phyloP scores from a whole-genome alignment of 2,888 invertebrate species.

The Dolomedes plantarius region DNA sequence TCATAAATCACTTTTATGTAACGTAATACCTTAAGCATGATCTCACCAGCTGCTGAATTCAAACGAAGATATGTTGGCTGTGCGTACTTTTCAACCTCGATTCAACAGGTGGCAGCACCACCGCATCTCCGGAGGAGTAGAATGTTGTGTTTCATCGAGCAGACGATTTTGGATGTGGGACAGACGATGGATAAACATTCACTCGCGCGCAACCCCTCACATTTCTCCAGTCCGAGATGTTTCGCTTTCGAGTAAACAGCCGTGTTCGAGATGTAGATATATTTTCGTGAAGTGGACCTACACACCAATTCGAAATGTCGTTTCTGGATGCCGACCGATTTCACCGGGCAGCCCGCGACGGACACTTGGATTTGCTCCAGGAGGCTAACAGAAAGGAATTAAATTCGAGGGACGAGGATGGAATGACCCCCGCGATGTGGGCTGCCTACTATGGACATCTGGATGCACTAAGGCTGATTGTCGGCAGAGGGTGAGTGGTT shows the following conservation, averaged over 20 bases:
- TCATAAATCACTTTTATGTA: too few relatives aligned
- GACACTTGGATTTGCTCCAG: slow-evolving; percentile 85
- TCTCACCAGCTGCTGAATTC: too few relatives aligned
- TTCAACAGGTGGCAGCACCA: neutral
- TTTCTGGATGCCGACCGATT: slow-evolving; percentile 72
- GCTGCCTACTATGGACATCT: slow-evolving; percentile 95
- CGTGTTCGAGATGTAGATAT: too few relatives aligned
- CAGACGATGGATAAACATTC: neutral
- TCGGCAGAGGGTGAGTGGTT: slow-evolving; percentile 93
- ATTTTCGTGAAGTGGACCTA: neutral
- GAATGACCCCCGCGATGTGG: slow-evolving; percentile 97
- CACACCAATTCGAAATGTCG: slow-evolving; percentile 1
- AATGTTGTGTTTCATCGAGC: neutral
- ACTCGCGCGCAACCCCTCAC: too few relatives aligned
- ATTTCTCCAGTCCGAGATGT: too few relatives aligned
- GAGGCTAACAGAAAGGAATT: slow-evolving; percentile 93
- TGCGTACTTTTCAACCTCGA: too few relatives aligned
- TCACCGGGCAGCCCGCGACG: slow-evolving; percentile 92
- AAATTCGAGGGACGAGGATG: slow-evolving; percentile 93
- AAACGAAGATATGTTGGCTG: too few relatives aligned
- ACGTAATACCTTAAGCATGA: too few relatives aligned
- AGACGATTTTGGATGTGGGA: neutral
- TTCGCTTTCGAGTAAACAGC: too few relatives aligned
- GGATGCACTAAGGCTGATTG: slow-evolving; percentile 90
- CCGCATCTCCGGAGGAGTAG: too few relatives aligned